These are phyloP conservation scores for Megaleporinus macrocephalus DNA, from an alignment of 2,113 vertebrate genomes.

Conservation along the genomic window DNA sequence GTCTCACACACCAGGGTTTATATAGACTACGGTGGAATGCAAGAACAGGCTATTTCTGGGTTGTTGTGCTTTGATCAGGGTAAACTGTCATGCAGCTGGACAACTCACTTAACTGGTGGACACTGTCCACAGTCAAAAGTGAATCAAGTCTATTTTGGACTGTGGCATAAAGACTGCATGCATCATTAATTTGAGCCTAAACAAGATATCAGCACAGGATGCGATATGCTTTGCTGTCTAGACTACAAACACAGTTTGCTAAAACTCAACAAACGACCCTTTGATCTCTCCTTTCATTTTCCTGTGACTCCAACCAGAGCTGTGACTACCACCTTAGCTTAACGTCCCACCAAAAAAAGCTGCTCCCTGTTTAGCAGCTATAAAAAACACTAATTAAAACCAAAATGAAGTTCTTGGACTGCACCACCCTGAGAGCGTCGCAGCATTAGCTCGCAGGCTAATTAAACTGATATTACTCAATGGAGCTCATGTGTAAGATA, in stretches of 20 bases:
- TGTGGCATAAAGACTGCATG: neutral
- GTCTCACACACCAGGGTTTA: too few relatives aligned
- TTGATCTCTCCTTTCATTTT: conserved; percentile 48
- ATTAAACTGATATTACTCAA: conserved; percentile 47
- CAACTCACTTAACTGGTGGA: neutral
- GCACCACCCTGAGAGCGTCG: conserved; percentile 44
- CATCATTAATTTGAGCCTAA: conserved; percentile 41
- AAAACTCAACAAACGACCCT: conserved; percentile 10
- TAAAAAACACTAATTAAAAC: conserved; percentile 50
- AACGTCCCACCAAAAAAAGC: conserved; percentile 57
- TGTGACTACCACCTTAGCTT: conserved; percentile 36
- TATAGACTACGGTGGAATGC: neutral
- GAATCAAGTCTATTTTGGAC: conserved; percentile 11
- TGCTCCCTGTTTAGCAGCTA: conserved; percentile 44
- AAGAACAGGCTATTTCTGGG: too few relatives aligned
- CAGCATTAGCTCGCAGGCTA: conserved; percentile 41
- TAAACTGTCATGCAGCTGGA: neutral
- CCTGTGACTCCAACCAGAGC: conserved; percentile 52
- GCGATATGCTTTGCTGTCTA: conserved; percentile 45
- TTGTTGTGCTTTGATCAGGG: too few relatives aligned
- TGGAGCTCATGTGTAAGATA: neutral
- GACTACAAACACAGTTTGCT: conserved; percentile 40
- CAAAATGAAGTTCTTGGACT: conserved; percentile 50
- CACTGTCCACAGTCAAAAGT: neutral
- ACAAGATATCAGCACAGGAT: conserved; percentile 44